A percentile compares a stretch with the other conserved stretches of the same genome.
Conservation (phyloP, 2,888 invertebrate genomes). For the Bembecia ichneumoniformis region DNA sequence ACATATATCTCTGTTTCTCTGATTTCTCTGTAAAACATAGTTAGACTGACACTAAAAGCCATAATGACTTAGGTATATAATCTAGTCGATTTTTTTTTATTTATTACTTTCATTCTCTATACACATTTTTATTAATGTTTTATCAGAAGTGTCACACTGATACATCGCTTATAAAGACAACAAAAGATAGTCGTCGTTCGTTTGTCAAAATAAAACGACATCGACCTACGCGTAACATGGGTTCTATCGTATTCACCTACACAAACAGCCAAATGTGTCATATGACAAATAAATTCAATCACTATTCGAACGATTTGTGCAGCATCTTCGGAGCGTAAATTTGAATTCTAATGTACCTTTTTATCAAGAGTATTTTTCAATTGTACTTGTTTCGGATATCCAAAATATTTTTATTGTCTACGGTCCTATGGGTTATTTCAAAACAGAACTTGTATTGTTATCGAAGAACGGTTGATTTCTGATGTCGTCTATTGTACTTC, state of each 20-base stretch:
- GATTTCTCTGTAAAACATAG: no score
- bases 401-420: conserved; percentile 35
- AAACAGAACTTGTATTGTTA: conserved; percentile 48
- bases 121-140: conserved; percentile 26
- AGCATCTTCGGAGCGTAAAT: conserved; percentile 2
- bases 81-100: not conserved
- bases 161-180: conserved; percentile 53
- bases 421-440: conserved; percentile 42
- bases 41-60: no score
- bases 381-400: conserved; percentile 16
- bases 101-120: conserved; percentile 26
- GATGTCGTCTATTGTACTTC: conserved; percentile 52
- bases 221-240: conserved; percentile 55
- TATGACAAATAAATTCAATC: not conserved
- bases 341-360: conserved; percentile 18
- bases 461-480: conserved; percentile 47
- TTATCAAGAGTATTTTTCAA: conserved; percentile 25
- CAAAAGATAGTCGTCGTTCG: conserved; percentile 51
- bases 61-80: no score
- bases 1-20: no score
- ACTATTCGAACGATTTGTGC: not conserved
- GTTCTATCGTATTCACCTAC: conserved; percentile 27
- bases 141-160: conserved; percentile 47
- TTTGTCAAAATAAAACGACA: conserved; percentile 64
- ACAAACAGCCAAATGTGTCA: conserved; percentile 12